Evolutionary conservation across 1,140 invertebrate genomes (phyloP).

Genomic region (Campoletis sonorensis): DNA sequence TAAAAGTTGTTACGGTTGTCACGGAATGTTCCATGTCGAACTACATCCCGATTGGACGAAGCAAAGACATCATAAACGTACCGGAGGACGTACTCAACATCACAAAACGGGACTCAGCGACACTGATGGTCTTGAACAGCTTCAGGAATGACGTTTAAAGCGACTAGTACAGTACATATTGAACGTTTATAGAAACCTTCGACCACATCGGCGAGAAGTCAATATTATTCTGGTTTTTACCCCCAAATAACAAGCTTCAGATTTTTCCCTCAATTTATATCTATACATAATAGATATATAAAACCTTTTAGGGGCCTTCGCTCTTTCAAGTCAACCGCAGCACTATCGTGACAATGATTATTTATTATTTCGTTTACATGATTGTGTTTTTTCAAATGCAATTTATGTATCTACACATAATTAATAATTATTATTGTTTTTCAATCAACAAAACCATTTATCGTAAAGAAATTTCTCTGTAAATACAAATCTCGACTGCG

Average conservation of each 20-base stretch:
- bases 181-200: constrained; percentile 14
- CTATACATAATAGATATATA: background rate
- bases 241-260: background rate
- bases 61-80: background rate
- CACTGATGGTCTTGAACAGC: background rate
- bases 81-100: background rate
- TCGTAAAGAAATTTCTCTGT: too few species aligned
- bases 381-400: background rate
- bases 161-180: constrained; percentile 5
- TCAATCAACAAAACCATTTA: too few species aligned
- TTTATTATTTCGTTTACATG: background rate
- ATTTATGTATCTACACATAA: background rate
- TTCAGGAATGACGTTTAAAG: constrained; percentile 12
- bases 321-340: constrained; percentile 7
- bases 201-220: background rate
- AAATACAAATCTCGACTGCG: too few species aligned
- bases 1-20: too few species aligned
- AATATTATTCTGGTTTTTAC: background rate
- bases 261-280: constrained; percentile 11
- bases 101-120: constrained; percentile 18
- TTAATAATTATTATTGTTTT: too few species aligned
- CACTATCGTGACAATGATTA: background rate
- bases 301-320: constrained; percentile 3
- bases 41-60: background rate
- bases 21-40: background rate